Percentiles rank a stretch among this genome's conserved stretches.
phyloP scores from a whole-genome alignment of 2,113 vertebrate genomes.

The Actenoides hombroni region DNA sequence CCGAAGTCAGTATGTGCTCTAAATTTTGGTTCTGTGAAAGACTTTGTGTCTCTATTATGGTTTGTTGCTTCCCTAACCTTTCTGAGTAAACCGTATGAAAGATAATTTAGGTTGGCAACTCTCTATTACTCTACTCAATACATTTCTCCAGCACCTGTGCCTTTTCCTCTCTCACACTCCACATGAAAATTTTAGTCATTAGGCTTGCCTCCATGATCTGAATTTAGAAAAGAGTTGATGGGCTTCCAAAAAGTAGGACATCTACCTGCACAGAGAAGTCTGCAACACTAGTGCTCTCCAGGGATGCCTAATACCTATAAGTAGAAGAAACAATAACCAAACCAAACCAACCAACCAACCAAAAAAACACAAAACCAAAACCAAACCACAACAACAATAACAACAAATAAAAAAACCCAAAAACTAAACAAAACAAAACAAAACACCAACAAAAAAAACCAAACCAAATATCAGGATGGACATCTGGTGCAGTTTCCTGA shows the following conservation, averaged over 20 bases:
- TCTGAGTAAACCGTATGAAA: background rate
- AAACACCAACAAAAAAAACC: too few species aligned
- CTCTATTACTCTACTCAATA: background rate
- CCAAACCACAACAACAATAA: too few species aligned
- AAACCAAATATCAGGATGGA: background rate
- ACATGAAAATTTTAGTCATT: background rate
- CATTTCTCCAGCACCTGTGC: background rate
- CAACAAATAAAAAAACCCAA: too few species aligned
- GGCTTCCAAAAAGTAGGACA: background rate
- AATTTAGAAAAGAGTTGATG: background rate
- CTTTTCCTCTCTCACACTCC: background rate
- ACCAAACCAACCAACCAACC: too few species aligned
- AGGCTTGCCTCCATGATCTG: background rate
- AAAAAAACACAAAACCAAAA: too few species aligned
- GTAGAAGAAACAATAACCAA: background rate
- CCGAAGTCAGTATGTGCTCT: background rate
- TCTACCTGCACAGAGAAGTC: background rate
- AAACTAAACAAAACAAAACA: too few species aligned
- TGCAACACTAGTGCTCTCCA: background rate
- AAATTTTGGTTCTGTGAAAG: background rate
- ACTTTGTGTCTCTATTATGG: background rate
- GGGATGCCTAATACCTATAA: background rate
- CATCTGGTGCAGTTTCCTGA: background rate
- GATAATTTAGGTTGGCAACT: constrained; percentile 14
- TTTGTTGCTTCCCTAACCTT: background rate